Percentiles rank a stretch among this genome's conserved stretches.
Conservation (phyloP, 1,140 invertebrate species). For the Condylostylus longicornis region DNA sequence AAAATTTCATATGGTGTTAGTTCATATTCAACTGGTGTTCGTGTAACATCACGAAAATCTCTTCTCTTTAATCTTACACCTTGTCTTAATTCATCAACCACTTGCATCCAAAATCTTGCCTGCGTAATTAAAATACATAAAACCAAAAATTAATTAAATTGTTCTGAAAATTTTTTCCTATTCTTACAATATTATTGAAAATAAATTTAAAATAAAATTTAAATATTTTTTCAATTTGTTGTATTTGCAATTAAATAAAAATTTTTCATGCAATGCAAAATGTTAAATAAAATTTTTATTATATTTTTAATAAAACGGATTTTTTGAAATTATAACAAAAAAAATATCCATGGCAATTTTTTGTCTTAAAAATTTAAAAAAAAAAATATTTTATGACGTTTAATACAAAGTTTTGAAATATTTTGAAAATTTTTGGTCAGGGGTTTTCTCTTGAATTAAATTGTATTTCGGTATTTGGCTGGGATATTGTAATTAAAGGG, state of each 20-base stretch:
- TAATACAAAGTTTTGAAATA: no score
- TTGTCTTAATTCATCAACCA: conserved; percentile 65
- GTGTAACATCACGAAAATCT: conserved; percentile 45
- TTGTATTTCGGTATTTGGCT: no score
- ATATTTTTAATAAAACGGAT: no score
- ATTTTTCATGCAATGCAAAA: not conserved
- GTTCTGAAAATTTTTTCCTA: no score
- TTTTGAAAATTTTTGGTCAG: no score
- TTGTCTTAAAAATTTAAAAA: conserved; percentile 7
- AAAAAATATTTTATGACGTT: no score
- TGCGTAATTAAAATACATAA: no score
- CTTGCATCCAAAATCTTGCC: conserved; percentile 94
- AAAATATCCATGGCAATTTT: conserved; percentile 14
- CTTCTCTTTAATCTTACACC: conserved; percentile 90
- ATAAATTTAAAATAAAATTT: not conserved
- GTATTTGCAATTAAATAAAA: not conserved
- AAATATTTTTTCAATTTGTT: not conserved
- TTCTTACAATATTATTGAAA: no score
- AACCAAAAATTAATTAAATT: conserved; percentile 5
- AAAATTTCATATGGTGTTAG: conserved; percentile 94
- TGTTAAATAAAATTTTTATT: no score
- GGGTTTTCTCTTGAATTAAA: no score
- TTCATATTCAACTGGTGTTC: conserved; percentile 71
- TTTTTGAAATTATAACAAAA: no score
- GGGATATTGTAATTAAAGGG: no score